Base-by-base conservation (phyloP, 2,888 invertebrate species). In the Melieria omissa region DNA sequence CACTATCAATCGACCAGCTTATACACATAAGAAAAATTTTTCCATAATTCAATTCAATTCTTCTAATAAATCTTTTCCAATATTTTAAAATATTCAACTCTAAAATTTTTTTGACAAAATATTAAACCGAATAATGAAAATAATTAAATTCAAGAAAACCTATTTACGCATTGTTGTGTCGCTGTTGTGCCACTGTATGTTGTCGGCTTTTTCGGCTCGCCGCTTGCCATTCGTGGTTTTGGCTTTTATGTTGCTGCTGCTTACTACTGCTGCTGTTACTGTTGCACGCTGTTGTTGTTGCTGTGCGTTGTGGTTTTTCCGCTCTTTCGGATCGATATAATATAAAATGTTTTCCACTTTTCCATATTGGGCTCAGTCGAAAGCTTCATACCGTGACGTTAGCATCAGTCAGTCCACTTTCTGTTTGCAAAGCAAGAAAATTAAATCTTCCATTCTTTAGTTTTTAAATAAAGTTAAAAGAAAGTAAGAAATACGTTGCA, bases 341-440 rank as follows among this genome's bases (percentile, higher is more conserved):
- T 78, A 86, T 86, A 86, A 86, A 84, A 85, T 79, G 83, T 83
- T 84, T 85, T 84, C 82, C 84, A 84, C 84, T 84, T 84, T 84
- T 84, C 82, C 83, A 80, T 78, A 79, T 80, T 80, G 80, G 81
- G 81, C 85, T 83, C 85, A 86, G 84, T 86, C 83, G 83, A 82
- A 82, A 86, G 86, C 84, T 84, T 77, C 74, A 77, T 74, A 74
- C 76, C 75, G 76, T 76, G 72, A 73, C 77, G 78, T 76, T 69
- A 72, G 75, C 77, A 75, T 65, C 73, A 41, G 49, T 41, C 60
- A 55, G 8, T 49, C 16, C 63, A 66, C 16, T 46, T 46, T 66
- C 41, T 29, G 12, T 42, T 45, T 44, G 66, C 52, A 64, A 62
- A 71, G 60, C 68, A 64, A 62, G 41, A 54, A 65, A 70, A 55